These are phyloP conservation scores for Melangyna quadrimaculata DNA, from an alignment of 2,888 invertebrate genomes.

Conservation along the genomic window DNA sequence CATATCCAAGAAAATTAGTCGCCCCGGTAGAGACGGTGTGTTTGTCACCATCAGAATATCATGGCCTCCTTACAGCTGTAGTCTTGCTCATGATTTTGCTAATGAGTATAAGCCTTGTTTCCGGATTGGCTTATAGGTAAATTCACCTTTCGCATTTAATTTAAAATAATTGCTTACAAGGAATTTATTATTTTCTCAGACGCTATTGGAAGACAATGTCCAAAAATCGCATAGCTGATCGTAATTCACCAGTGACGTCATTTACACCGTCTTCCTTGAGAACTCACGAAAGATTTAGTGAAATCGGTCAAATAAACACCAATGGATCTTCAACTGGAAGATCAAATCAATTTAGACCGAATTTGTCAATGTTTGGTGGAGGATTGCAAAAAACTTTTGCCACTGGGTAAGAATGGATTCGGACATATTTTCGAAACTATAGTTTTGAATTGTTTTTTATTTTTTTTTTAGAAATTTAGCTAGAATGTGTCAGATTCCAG, in stretches of 20 bases:
- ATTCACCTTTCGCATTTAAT: neutral
- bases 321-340: conserved; percentile 75
- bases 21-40: conserved; percentile 88
- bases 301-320: conserved; percentile 78
- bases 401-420: conserved; percentile 81
- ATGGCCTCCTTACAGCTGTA: conserved; percentile 90
- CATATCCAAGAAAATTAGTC: conserved; percentile 84
- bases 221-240: conserved; percentile 85
- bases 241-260: conserved; percentile 81
- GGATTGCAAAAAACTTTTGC: conserved; percentile 87
- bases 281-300: conserved; percentile 81
- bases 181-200: conserved; percentile 79
- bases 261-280: conserved; percentile 80
- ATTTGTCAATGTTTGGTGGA: conserved; percentile 85
- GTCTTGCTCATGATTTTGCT: conserved; percentile 88
- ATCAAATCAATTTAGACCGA: conserved; percentile 77
- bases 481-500: conserved; percentile 81
- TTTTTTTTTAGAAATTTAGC: conserved; percentile 78
- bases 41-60: conserved; percentile 91
- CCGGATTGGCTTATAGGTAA: conserved; percentile 89
- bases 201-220: conserved; percentile 90
- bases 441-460: neutral
- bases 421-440: neutral
- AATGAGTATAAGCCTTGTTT: conserved; percentile 87
- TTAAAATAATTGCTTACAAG: neutral